phyloP scores from a whole-genome alignment of 1,140 invertebrate species.

The Ostrea denselamellosa region DNA sequence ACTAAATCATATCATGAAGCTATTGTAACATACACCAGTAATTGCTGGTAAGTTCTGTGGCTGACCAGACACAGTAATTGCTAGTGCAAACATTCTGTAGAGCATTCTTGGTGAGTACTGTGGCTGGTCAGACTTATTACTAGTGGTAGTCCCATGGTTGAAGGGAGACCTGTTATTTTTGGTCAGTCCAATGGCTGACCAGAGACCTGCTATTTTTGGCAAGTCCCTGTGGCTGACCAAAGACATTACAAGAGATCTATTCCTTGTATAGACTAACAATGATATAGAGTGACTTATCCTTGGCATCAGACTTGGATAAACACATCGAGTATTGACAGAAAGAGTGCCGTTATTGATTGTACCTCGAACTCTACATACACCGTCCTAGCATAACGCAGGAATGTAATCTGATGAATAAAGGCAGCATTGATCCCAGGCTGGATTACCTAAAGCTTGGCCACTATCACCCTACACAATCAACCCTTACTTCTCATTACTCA shows the following conservation, averaged over 20 bases:
- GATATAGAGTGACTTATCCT: slow-evolving; percentile 20
- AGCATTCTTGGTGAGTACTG: too few relatives aligned
- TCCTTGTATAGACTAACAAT: not conserved
- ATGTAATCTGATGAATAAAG: slow-evolving; percentile 20
- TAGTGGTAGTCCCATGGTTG: too few relatives aligned
- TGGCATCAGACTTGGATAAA: slow-evolving; percentile 20
- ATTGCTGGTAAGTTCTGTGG: too few relatives aligned
- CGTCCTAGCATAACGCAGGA: slow-evolving; percentile 9
- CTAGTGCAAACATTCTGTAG: too few relatives aligned
- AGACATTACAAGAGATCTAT: not conserved
- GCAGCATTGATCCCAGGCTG: not conserved
- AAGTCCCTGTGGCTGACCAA: not conserved
- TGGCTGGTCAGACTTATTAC: too few relatives aligned
- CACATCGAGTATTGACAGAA: slow-evolving; percentile 27
- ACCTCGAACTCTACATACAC: slow-evolving; percentile 1
- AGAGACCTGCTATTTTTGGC: too few relatives aligned
- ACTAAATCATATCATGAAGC: too few relatives aligned
- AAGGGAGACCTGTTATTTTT: too few relatives aligned
- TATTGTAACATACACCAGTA: too few relatives aligned
- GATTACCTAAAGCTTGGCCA: not conserved
- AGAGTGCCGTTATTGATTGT: slow-evolving; percentile 28
- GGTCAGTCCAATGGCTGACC: too few relatives aligned
- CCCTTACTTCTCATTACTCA: not conserved
- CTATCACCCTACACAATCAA: slow-evolving; percentile 28
- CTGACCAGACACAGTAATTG: too few relatives aligned